Conservation (phyloP, 2,113 vertebrate genomes). For the Spea multiplicata region DNA sequence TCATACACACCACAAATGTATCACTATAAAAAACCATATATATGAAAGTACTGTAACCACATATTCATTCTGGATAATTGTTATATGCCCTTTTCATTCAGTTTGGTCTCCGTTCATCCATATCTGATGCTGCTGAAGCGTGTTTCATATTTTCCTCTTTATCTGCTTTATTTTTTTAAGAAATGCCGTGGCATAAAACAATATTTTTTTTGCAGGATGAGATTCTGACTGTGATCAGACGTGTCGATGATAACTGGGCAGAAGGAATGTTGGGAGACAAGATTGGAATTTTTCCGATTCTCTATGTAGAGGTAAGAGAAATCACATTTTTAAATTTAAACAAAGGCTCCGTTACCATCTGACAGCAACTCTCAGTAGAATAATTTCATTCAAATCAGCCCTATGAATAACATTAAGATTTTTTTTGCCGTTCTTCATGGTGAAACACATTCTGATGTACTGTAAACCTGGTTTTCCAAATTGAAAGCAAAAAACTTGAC, state of each 20-base stretch:
- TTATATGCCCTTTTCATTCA: no score
- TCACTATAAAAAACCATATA: no score
- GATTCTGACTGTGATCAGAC: constrained; percentile 93
- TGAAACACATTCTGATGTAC: no score
- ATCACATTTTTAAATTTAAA: not conserved
- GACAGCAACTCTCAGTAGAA: not conserved
- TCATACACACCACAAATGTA: no score
- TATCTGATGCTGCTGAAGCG: no score
- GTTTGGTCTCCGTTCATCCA: no score
- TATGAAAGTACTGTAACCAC: no score
- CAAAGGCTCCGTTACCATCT: not conserved
- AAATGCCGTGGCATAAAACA: not conserved
- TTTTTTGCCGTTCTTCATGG: not conserved
- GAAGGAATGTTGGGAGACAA: constrained; percentile 98
- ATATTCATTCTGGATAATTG: no score
- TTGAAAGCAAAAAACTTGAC: no score
- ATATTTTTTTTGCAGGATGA: constrained; percentile 77
- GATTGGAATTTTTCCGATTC: constrained; percentile 95
- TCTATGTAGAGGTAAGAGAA: constrained; percentile 91
- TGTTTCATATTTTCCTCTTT: no score
- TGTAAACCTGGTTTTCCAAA: no score
- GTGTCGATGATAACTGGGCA: constrained; percentile 98
- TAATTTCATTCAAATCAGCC: not conserved
- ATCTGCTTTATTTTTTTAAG: not conserved
- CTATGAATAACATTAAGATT: not conserved